These are phyloP conservation scores for Galaxea fascicularis DNA, from an alignment of 92 coral and sea anemone species.

Conservation along the genomic window DNA sequence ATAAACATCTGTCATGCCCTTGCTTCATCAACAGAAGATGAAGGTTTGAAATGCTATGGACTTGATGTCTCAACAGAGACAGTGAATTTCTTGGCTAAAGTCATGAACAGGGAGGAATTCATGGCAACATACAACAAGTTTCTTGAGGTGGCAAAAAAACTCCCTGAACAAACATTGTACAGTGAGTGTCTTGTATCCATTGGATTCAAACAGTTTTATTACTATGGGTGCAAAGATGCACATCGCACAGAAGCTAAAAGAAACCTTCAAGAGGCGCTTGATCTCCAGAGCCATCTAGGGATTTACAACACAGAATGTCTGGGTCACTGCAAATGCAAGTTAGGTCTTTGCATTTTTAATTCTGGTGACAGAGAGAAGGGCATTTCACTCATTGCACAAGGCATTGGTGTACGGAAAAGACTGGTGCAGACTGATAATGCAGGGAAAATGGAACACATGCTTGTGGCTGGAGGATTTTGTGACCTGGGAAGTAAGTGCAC, in stretches of 20 bases:
- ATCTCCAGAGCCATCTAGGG: constrained; percentile 32
- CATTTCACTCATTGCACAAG: constrained; percentile 63
- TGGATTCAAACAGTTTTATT: constrained; percentile 82
- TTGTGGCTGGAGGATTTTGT: constrained; percentile 77
- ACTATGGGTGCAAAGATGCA: constrained; percentile 62
- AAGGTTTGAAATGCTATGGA: constrained; percentile 41
- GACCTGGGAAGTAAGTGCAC: constrained; percentile 80
- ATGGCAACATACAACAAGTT: constrained; percentile 46
- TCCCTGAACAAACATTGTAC: constrained; percentile 48
- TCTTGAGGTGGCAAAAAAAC: constrained; percentile 19
- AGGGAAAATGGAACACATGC: constrained; percentile 70
- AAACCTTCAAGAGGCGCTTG: constrained; percentile 59
- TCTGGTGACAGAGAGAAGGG: constrained; percentile 65
- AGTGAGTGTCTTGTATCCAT: constrained; percentile 77
- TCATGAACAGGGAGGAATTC: constrained; percentile 74
- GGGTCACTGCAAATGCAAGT: constrained; percentile 84
- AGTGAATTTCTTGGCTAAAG: constrained; percentile 81
- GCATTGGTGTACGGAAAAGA: constrained; percentile 64
- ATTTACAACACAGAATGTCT: constrained; percentile 51
- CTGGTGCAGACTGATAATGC: constrained; percentile 22
- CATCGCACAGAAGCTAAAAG: constrained; percentile 23
- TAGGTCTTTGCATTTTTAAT: constrained; percentile 71
- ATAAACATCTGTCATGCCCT: constrained; percentile 78
- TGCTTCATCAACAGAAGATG: constrained; percentile 45
- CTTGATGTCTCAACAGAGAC: constrained; percentile 73